A percentile compares a stretch with the other conserved stretches of the same genome.
Evolutionary conservation across 2,113 vertebrate genomes (phyloP).

Genomic region (Himantopus leucocephalus): DNA sequence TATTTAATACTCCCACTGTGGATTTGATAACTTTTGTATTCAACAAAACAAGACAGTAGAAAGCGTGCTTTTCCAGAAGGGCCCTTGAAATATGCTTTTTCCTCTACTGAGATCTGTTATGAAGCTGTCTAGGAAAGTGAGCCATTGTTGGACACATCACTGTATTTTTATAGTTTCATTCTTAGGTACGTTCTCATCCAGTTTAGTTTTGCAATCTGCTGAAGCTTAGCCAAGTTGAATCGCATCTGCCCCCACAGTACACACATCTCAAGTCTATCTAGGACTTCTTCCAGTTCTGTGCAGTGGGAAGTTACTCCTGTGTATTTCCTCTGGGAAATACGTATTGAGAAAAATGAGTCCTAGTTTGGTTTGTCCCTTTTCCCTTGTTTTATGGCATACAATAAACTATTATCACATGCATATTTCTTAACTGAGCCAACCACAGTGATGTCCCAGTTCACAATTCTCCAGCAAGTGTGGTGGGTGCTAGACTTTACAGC

Average conservation of each 20-base stretch:
- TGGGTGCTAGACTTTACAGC: not conserved
- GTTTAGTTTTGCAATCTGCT: slow-evolving; percentile 23
- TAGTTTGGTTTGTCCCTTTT: not conserved
- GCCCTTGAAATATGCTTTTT: not conserved
- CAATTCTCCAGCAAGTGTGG: not conserved
- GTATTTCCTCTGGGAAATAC: not conserved
- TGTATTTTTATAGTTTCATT: slow-evolving; percentile 18
- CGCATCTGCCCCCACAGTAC: not conserved
- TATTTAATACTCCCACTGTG: not conserved
- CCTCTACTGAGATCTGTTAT: not conserved
- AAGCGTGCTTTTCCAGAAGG: not conserved
- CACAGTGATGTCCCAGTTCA: not conserved
- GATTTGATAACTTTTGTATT: not conserved
- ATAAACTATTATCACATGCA: not conserved
- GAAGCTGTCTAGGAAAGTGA: slow-evolving; percentile 51
- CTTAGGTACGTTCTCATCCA: not conserved
- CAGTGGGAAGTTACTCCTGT: not conserved
- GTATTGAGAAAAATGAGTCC: not conserved
- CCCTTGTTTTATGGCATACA: not conserved
- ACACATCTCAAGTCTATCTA: not conserved
- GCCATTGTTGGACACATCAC: not conserved
- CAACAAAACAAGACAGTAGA: not conserved
- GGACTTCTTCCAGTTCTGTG: not conserved
- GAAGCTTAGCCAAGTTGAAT: not conserved
- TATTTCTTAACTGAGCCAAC: not conserved